These are phyloP conservation scores for Gryllus bimaculatus DNA, from an alignment of 1,140 invertebrate species.

Conservation along the genomic window DNA sequence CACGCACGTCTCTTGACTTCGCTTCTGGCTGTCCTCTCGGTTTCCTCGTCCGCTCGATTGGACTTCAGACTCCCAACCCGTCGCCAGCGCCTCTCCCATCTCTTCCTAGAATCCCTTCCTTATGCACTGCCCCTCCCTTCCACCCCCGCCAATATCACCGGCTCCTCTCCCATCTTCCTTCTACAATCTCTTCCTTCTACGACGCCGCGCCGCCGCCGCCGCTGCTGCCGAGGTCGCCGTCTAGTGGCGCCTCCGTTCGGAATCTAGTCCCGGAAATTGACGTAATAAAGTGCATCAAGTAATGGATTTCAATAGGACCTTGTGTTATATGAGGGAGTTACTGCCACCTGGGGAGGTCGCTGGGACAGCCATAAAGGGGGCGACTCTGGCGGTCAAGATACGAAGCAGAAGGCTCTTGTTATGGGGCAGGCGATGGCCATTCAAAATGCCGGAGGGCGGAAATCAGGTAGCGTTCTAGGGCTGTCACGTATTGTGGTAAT, in stretches of 20 bases:
- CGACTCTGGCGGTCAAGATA: not conserved
- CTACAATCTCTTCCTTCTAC: not conserved
- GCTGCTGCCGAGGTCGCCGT: not conserved
- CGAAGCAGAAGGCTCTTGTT: too few species aligned
- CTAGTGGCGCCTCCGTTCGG: not conserved
- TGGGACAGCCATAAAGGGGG: not conserved
- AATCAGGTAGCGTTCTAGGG: too few species aligned
- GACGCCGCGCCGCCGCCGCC: too few species aligned
- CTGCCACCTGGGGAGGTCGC: not conserved
- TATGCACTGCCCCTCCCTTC: not conserved
- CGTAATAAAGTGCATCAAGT: not conserved
- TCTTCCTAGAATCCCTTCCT: not conserved
- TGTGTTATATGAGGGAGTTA: not conserved
- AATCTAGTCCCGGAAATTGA: not conserved
- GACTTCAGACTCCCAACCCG: too few species aligned
- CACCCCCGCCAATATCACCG: too few species aligned
- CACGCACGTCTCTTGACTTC: too few species aligned
- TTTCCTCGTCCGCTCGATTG: too few species aligned
- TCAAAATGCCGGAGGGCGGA: too few species aligned
- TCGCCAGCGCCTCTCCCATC: too few species aligned
- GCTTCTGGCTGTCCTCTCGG: too few species aligned
- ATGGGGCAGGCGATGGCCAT: too few species aligned
- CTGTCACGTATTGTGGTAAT: too few species aligned
- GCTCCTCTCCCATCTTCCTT: not conserved
- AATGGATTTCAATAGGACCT: constrained; percentile 1